phyloP scores from a whole-genome alignment of 2,888 invertebrate genomes.

The Drosophila antonietae region DNA sequence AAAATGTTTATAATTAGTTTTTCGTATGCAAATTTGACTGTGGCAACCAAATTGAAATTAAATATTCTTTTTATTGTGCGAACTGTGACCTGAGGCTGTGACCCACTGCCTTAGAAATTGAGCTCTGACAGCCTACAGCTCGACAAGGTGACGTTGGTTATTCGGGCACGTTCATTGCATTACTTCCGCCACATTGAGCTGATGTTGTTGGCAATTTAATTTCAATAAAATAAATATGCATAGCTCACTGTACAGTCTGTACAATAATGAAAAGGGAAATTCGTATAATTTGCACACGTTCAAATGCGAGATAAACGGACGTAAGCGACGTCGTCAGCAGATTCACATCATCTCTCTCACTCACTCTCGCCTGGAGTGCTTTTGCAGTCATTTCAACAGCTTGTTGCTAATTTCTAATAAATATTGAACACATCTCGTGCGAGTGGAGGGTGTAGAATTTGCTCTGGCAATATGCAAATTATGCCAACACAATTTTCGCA shows the following conservation, averaged over 20 bases:
- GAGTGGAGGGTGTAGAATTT: not conserved
- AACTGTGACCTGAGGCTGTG: slow-evolving; percentile 55
- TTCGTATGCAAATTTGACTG: slow-evolving; percentile 69
- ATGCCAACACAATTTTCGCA: slow-evolving; percentile 63
- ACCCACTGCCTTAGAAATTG: slow-evolving; percentile 56
- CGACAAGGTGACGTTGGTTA: not conserved
- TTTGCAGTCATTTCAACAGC: slow-evolving; percentile 61
- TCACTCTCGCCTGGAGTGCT: slow-evolving; percentile 14
- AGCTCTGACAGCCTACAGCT: not conserved
- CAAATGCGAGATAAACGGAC: slow-evolving; percentile 54
- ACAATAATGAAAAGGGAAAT: slow-evolving; percentile 37
- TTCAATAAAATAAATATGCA: slow-evolving; percentile 28
- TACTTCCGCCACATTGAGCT: slow-evolving; percentile 35
- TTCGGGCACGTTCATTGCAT: slow-evolving; percentile 13
- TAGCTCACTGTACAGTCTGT: slow-evolving; percentile 10
- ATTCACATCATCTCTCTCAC: slow-evolving; percentile 14
- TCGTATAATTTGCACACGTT: slow-evolving; percentile 50
- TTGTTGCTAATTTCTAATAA: slow-evolving; percentile 79
- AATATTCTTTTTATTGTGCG: slow-evolving; percentile 60
- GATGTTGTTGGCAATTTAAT: slow-evolving; percentile 31
- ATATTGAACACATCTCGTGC: slow-evolving; percentile 59
- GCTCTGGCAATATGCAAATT: slow-evolving; percentile 66
- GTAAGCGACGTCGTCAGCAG: slow-evolving; percentile 33
- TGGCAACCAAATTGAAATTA: slow-evolving; percentile 63
- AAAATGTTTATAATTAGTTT: slow-evolving; percentile 76